Evolutionary conservation across 2,888 invertebrate genomes (phyloP).

Genomic region (Drosophila monieri): DNA sequence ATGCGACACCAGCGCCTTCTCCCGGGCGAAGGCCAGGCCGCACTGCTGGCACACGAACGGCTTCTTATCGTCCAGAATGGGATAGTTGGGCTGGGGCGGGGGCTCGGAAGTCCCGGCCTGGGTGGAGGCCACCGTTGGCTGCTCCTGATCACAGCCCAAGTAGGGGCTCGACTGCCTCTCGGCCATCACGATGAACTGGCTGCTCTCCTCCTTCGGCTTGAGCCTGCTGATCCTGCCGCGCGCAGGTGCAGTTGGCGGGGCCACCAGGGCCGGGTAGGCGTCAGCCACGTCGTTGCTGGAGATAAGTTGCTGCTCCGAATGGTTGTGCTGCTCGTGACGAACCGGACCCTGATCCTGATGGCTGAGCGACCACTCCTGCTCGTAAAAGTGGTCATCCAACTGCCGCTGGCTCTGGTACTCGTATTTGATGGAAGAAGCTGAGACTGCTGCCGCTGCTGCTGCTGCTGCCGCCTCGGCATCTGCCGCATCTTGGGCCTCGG

Average conservation of each 20-base stretch:
- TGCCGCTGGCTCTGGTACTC: constrained; percentile 56
- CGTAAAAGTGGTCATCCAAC: constrained; percentile 81
- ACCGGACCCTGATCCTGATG: constrained; percentile 31
- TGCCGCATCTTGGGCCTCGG: constrained; percentile 88
- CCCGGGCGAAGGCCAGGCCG: constrained; percentile 91
- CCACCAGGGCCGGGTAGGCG: constrained; percentile 37
- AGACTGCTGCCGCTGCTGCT: constrained; percentile 65
- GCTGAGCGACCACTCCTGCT: constrained; percentile 78
- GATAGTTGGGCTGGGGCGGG: constrained; percentile 82
- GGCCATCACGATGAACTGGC: constrained; percentile 74
- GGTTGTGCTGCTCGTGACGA: constrained; percentile 22
- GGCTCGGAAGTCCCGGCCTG: constrained; percentile 8
- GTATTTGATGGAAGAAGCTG: constrained; percentile 41
- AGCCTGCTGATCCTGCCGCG: constrained; percentile 79
- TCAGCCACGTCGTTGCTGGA: constrained; percentile 29
- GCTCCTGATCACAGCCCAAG: constrained; percentile 46
- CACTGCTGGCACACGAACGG: constrained; percentile 93
- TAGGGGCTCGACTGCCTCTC: constrained; percentile 53
- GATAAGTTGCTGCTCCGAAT: constrained; percentile 33
- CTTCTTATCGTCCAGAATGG: constrained; percentile 88
- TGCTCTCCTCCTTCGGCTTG: constrained; percentile 79
- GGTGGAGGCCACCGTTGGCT: constrained; percentile 15
- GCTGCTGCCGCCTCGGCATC: constrained; percentile 69
- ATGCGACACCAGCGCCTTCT: constrained; percentile 92
- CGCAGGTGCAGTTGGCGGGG: constrained; percentile 25